Evolutionary conservation across 2,113 vertebrate genomes (phyloP), one percentile per base, ranked within the genome.

Genomic region (Centrocercus urophasianus): DNA sequence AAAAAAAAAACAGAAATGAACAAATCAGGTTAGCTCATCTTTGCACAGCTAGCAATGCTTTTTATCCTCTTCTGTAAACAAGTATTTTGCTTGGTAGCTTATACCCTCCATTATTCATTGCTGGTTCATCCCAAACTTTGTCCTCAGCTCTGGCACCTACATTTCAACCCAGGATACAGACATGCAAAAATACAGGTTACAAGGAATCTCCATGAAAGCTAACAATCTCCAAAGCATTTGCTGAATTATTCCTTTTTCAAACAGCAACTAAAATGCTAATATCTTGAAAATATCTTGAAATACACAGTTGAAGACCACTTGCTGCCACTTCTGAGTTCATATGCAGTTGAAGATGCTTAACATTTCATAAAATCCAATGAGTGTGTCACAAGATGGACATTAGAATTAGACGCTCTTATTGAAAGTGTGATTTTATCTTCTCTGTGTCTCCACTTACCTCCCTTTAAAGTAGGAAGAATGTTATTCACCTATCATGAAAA

Each of bases 401-500:
- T 52, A 78, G 64, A 80, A 13, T 65, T 80, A 72, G 40, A 54
- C 65, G 65, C 43, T 84, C 52, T 21, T 77, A n/a, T 18, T 83
- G 45, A 47, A 88, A 95, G 32, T 64, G 34, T 61, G 60, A 25
- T 48, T 78, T 77, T 89, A 57, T 86, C 61, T 87, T 78, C 36
- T 89, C 78, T 67, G 15, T 72, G 89, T 54, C 57, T 88, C 57
- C 60, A 88, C 76, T 95, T 86, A 86, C 20, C 27, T 40, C 32
- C 69, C 57, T 86, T 75, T 52, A 81, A 94, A 95, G 83, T 65
- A 40, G 48, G 36, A 93, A 2, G 3, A 76, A 93, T 88, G 48
- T 10, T 93, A 24, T 86, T 94, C 85, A 94, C 95, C 83, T 94
- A 71, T 86, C 88, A 91, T 91, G 92, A 70, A 95, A 91, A 93